Conservation (phyloP, 2,113 vertebrate genomes). For the Camelus bactrianus region DNA sequence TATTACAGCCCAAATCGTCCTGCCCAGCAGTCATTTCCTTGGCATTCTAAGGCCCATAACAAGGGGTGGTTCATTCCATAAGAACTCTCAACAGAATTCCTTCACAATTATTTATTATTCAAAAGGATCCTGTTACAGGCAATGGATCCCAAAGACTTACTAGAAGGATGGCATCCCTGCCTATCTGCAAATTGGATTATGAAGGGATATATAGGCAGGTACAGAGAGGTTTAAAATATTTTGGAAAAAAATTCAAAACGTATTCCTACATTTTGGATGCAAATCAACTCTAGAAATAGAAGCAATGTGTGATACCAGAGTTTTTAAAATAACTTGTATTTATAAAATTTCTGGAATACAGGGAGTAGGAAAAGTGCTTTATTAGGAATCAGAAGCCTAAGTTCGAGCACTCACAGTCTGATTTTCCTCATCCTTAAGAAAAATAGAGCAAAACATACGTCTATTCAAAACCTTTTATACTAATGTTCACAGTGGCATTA, state of each 20-base stretch:
- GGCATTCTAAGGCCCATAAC: neutral
- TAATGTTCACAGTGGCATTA: neutral
- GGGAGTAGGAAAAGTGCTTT: neutral
- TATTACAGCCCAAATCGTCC: neutral
- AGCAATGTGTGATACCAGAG: neutral
- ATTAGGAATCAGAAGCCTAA: neutral
- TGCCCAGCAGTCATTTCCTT: neutral
- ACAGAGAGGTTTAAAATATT: slow-evolving; percentile 29
- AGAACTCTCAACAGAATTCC: neutral
- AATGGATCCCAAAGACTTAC: neutral
- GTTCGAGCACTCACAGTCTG: neutral
- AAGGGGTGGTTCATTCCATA: neutral
- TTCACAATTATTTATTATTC: slow-evolving; percentile 26
- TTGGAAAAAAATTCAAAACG: neutral
- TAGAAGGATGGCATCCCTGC: neutral
- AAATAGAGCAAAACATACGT: neutral
- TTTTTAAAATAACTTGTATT: slow-evolving; percentile 18
- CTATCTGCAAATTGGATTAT: neutral
- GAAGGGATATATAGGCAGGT: neutral
- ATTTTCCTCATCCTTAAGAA: slow-evolving; percentile 28
- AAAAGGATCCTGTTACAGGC: neutral
- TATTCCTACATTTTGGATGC: neutral
- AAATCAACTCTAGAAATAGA: slow-evolving; percentile 29
- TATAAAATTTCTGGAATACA: neutral
- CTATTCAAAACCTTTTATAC: neutral